Base-by-base conservation (phyloP, 2,113 vertebrate genomes). In the Bubo bubo region DNA sequence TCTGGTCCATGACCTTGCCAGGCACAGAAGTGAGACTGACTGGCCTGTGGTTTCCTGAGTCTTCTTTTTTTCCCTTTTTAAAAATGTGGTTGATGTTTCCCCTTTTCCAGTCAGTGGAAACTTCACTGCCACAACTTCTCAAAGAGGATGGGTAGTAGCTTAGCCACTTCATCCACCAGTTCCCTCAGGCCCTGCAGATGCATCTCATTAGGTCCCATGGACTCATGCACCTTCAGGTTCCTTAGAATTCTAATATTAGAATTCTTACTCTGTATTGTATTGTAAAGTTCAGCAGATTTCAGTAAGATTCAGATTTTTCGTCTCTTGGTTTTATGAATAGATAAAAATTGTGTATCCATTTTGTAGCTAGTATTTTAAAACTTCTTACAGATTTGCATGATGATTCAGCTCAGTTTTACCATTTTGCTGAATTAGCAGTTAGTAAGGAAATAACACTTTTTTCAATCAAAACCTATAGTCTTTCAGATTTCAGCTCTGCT, bases 401-500 rank as follows among this genome's bases (percentile, higher is more conserved):
- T 94, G 89, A 96, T 86, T 97, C 95, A 97, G 52, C 49, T 62
- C 64, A 80, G 75, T 67, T 79, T 92, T 92, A 87, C 14, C 34
- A n/a, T 81, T 91, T 67, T 86, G 89, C 85, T 96, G 95, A 92
- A 95, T 74, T 93, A 95, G 39, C 85, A 35, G 20, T 86, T 91
- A 92, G 82, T 95, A 90, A 95, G 88, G 94, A 97, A 96, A 77
- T 63, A 63, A 27, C 15, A 23, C 50, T 64, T 89, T 18, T 59
- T 87, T 93, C 74, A 95, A 76, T 95, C 89, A 94, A 85, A 94
- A 32, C 30, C 15, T 85, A 60, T 53, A 91, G 64, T 91, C 75
- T 71, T 94, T 80, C 68, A 89, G 23, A 93, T 95, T 95, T 94
- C 50, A 52, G 74, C 86, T 96, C 91, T 96, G 67, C 86, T 94